These are phyloP conservation scores for Dioctria rufipes DNA, from an alignment of 2,888 invertebrate genomes.

Conservation along the genomic window DNA sequence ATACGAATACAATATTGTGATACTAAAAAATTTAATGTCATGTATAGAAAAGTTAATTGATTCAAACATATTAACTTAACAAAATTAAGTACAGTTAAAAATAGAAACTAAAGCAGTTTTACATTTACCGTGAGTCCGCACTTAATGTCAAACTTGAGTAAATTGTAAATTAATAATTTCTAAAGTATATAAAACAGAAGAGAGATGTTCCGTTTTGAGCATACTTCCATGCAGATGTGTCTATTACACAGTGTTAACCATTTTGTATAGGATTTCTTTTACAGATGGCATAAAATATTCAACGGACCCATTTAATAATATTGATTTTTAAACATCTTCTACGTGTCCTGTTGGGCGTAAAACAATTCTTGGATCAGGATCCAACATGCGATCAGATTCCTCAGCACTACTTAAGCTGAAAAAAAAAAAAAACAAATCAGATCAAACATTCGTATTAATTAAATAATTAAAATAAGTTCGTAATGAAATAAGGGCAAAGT, in stretches of 20 bases:
- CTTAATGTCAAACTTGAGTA: no score
- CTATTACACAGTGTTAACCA: conserved; percentile 7
- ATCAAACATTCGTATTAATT: background rate
- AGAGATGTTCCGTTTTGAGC: background rate
- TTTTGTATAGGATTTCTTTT: conserved; percentile 29
- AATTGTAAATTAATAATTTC: background rate
- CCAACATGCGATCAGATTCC: conserved; percentile 84
- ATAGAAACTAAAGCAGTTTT: background rate
- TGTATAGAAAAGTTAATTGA: background rate
- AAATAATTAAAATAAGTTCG: no score
- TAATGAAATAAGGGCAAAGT: no score
- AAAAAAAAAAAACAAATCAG: conserved; percentile 63
- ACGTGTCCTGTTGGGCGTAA: conserved; percentile 77
- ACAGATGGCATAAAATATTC: background rate
- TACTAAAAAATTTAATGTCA: background rate
- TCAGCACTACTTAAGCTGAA: conserved; percentile 78
- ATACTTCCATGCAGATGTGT: background rate
- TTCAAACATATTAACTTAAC: background rate
- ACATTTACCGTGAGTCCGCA: no score
- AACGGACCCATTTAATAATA: background rate
- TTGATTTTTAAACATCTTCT: conserved; percentile 72
- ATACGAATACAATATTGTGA: no score
- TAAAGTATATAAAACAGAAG: no score
- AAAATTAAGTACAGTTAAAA: background rate
- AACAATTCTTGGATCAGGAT: conserved; percentile 79